Percentiles rank a stretch among this genome's conserved stretches.
Evolutionary conservation across 2,888 invertebrate genomes (phyloP).

Genomic region (Andrena dorsata): DNA sequence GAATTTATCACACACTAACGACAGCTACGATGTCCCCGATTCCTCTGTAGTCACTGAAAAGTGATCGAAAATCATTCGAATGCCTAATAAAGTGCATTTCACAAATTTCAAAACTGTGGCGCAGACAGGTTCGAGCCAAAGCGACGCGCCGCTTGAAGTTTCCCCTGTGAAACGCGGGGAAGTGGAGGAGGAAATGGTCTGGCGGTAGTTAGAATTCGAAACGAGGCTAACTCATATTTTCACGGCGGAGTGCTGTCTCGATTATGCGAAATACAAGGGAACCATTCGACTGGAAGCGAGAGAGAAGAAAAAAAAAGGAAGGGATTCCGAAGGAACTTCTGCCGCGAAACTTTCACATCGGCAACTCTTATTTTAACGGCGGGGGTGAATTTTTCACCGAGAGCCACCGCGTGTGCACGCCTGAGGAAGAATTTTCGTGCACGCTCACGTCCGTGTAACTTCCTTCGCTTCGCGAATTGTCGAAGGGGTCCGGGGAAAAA

Average conservation of each 20-base stretch:
- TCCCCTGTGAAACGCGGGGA: neutral
- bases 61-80: no score
- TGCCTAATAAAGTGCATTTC: neutral
- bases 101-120: neutral
- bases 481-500: slow-evolving; percentile 1
- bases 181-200: neutral
- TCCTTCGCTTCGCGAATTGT: slow-evolving; percentile 23
- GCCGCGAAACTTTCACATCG: slow-evolving; percentile 45
- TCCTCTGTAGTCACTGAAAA: no score
- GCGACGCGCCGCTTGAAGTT: neutral
- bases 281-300: slow-evolving; percentile 2
- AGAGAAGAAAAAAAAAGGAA: neutral
- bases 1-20: neutral
- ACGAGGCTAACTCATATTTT: slow-evolving; percentile 32
- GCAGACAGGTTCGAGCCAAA: neutral
- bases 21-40: no score
- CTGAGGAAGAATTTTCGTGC: neutral
- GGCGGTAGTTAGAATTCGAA: slow-evolving; percentile 33
- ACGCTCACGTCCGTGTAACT: slow-evolving; percentile 20
- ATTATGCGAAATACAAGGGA: slow-evolving; percentile 37
- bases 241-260: slow-evolving; percentile 22
- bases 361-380: slow-evolving; percentile 57
- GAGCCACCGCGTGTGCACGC: slow-evolving; percentile 23
- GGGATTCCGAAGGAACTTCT: slow-evolving; percentile 33
- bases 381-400: slow-evolving; percentile 46